Evolutionary conservation across 2,797 vertebrate genomes (phyloP).

Genomic region (Sebastes kiyomatsui): DNA sequence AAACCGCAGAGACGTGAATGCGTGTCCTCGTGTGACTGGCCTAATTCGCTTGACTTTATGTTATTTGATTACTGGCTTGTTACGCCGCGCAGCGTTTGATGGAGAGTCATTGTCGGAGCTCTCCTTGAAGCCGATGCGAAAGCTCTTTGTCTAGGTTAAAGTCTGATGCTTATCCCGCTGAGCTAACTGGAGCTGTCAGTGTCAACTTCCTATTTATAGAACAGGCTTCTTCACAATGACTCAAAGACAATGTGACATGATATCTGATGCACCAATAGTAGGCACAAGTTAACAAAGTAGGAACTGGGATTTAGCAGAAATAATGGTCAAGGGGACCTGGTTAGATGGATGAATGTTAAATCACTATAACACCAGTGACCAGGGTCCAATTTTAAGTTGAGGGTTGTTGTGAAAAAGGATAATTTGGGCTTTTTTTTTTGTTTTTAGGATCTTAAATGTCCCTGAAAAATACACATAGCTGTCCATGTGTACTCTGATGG

Average conservation of each 20-base stretch:
- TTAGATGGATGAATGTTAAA: not conserved
- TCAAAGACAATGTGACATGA: conserved; percentile 66
- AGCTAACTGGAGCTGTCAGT: conserved; percentile 76
- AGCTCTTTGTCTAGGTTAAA: conserved; percentile 67
- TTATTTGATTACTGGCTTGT: conserved; percentile 66
- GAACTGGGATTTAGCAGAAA: not conserved
- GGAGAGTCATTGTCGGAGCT: conserved; percentile 28
- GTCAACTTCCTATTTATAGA: conserved; percentile 78
- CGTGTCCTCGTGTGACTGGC: conserved; percentile 30
- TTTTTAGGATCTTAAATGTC: not conserved
- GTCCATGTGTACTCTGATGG: not conserved
- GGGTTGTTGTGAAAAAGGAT: not conserved
- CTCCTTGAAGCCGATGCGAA: conserved; percentile 53
- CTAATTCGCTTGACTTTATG: conserved; percentile 35
- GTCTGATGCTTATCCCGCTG: conserved; percentile 68
- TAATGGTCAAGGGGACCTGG: too few relatives aligned
- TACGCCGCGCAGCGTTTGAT: conserved; percentile 29
- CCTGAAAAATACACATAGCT: fast-evolving
- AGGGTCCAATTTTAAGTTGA: not conserved
- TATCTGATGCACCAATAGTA: conserved; percentile 56
- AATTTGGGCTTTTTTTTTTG: not conserved
- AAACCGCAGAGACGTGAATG: conserved; percentile 14
- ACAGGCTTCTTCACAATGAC: conserved; percentile 59
- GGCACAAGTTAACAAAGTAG: conserved; percentile 20
- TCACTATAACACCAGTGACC: not conserved